Evolutionary conservation across 2,888 invertebrate genomes (phyloP).

Genomic region (Coleophora deauratella): DNA sequence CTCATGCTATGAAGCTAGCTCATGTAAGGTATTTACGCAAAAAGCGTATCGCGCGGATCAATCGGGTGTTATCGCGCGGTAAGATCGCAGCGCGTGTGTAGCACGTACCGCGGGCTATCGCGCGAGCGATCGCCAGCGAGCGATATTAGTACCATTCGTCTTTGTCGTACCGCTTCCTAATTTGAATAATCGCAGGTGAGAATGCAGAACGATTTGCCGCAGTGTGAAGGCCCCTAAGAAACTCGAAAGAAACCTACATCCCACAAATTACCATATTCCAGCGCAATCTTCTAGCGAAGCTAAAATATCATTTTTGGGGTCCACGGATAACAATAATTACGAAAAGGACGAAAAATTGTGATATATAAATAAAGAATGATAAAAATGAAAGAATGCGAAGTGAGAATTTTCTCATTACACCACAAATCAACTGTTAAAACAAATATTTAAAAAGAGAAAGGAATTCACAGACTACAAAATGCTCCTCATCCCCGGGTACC

Average conservation of each 20-base stretch:
- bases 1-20: conserved; percentile 29
- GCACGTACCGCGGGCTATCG: conserved; percentile 56
- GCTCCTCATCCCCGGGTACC: conserved; percentile 66
- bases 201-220: conserved; percentile 63
- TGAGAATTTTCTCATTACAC: conserved; percentile 67
- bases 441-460: conserved; percentile 70
- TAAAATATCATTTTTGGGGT: too few relatives aligned
- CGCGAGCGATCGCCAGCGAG: conserved; percentile 54
- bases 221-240: conserved; percentile 31
- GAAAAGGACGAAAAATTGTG: too few relatives aligned
- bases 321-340: too few relatives aligned
- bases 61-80: conserved; percentile 61
- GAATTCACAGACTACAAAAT: conserved; percentile 66
- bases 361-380: conserved; percentile 26
- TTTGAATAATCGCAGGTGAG: conserved; percentile 73
- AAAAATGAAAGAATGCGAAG: conserved; percentile 51
- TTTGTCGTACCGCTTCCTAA: conserved; percentile 71
- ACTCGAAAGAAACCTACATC: conserved; percentile 13
- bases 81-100: conserved; percentile 65
- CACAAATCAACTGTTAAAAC: conserved; percentile 72
- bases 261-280: conserved; percentile 7
- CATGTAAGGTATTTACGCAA: conserved; percentile 62
- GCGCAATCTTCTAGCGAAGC: too few relatives aligned
- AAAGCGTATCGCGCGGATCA: conserved; percentile 67
- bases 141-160: conserved; percentile 73